These are phyloP conservation scores for Troglohyphantes excavatus DNA, from an alignment of 2,888 invertebrate species.

Conservation along the genomic window DNA sequence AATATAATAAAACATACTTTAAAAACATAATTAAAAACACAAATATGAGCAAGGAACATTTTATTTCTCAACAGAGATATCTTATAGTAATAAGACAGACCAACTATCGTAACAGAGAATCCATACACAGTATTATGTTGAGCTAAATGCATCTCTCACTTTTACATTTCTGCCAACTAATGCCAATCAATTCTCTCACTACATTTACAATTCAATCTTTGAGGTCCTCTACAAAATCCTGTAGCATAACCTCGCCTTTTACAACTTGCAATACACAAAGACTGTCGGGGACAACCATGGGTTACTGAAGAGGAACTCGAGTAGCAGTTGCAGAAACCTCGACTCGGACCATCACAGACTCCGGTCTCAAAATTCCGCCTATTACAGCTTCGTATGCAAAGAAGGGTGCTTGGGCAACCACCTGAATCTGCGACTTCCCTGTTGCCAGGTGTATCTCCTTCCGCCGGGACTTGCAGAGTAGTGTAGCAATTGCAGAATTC, in stretches of 20 bases:
- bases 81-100: no score
- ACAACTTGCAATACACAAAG: not conserved
- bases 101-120: no score
- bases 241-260: not conserved
- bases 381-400: not conserved
- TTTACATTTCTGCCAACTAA: no score
- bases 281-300: not conserved
- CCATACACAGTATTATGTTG: no score
- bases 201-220: not conserved
- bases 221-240: not conserved
- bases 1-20: no score
- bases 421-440: not conserved
- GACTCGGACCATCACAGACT: not conserved
- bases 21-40: no score
- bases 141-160: no score
- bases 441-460: not conserved
- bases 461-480: not conserved
- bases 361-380: not conserved
- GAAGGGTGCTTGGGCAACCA: not conserved
- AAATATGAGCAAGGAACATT: no score
- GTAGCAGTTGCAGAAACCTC: conserved; percentile 1
- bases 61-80: no score
- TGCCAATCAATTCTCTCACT: not conserved
- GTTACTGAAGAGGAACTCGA: not conserved
- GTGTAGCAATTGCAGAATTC: conserved; percentile 10